phyloP scores from a whole-genome alignment of 2,797 vertebrate species.

The Amniataba percoides region DNA sequence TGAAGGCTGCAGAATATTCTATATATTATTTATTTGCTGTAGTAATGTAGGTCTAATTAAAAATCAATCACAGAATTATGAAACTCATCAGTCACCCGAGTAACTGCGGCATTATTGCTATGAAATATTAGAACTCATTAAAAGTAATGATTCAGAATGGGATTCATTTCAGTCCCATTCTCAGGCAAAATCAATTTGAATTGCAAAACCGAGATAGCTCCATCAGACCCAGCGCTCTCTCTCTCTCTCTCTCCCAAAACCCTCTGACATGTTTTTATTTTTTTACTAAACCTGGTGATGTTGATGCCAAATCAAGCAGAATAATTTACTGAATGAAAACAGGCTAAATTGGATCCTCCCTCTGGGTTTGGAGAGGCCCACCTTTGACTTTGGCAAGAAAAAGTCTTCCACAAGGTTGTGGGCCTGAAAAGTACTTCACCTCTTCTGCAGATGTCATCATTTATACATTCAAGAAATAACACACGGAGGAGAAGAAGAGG shows the following conservation, averaged over 20 bases:
- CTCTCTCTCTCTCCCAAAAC: neutral
- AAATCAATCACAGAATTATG: constrained; percentile 65
- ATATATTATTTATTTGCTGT: constrained; percentile 59
- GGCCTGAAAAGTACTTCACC: constrained; percentile 12
- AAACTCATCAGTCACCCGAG: constrained; percentile 65
- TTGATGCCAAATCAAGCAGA: constrained; percentile 38
- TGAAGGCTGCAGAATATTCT: constrained; percentile 53
- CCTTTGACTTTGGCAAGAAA: constrained; percentile 1
- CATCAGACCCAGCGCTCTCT: constrained; percentile 7
- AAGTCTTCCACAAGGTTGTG: constrained; percentile 7
- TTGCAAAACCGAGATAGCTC: constrained; percentile 44
- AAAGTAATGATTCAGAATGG: constrained; percentile 73
- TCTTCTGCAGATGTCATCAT: constrained; percentile 40
- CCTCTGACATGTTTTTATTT: neutral
- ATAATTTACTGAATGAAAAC: constrained; percentile 25
- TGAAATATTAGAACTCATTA: constrained; percentile 77
- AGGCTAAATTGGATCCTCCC: constrained; percentile 16
- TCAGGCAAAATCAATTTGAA: constrained; percentile 62
- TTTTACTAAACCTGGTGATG: constrained; percentile 25
- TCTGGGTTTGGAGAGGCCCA: neutral
- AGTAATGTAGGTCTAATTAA: constrained; percentile 69
- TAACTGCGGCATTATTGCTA: constrained; percentile 53
- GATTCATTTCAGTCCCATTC: constrained; percentile 64
- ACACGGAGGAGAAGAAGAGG: neutral
- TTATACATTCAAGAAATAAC: constrained; percentile 45